Percentiles rank a stretch among this genome's conserved stretches.
Conservation (phyloP, 2,888 invertebrate genomes). For the Nomada flava region DNA sequence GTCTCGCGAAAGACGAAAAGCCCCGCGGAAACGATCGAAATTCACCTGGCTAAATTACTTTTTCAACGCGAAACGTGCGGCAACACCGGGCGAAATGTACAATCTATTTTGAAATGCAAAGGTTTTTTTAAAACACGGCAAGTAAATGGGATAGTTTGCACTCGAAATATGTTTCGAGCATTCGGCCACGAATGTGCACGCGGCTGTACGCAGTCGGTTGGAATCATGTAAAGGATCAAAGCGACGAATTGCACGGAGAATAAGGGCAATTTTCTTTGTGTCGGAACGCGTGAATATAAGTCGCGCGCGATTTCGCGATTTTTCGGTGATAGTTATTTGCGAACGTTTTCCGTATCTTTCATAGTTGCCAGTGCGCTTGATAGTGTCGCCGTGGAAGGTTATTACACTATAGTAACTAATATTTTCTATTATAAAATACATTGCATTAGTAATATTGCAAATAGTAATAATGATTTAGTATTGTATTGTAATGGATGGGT, state of each 20-base stretch:
- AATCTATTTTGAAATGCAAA: slow-evolving; percentile 60
- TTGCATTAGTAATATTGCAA: too few relatives aligned
- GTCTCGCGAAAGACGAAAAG: slow-evolving; percentile 19
- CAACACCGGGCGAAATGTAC: slow-evolving; percentile 19
- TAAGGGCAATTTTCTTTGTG: slow-evolving; percentile 24
- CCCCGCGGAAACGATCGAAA: slow-evolving; percentile 34
- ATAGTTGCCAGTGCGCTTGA: neutral
- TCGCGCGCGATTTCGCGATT: neutral
- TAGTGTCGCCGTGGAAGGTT: neutral
- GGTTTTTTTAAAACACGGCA: slow-evolving; percentile 50
- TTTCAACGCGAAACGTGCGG: slow-evolving; percentile 10
- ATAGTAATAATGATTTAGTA: too few relatives aligned
- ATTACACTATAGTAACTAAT: too few relatives aligned
- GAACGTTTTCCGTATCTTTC: neutral
- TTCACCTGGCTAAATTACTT: slow-evolving; percentile 34
- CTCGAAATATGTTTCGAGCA: slow-evolving; percentile 40
- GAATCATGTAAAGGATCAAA: slow-evolving; percentile 53
- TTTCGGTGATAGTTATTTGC: neutral
- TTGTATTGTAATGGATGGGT: too few relatives aligned
- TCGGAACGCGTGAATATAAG: neutral
- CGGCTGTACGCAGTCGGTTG: neutral
- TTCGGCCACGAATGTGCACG: slow-evolving; percentile 27
- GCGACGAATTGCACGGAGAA: slow-evolving; percentile 38
- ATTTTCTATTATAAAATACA: too few relatives aligned
- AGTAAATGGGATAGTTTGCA: slow-evolving; percentile 58